Evolutionary conservation across 2,113 vertebrate species (phyloP).

Genomic region (Ia io): DNA sequence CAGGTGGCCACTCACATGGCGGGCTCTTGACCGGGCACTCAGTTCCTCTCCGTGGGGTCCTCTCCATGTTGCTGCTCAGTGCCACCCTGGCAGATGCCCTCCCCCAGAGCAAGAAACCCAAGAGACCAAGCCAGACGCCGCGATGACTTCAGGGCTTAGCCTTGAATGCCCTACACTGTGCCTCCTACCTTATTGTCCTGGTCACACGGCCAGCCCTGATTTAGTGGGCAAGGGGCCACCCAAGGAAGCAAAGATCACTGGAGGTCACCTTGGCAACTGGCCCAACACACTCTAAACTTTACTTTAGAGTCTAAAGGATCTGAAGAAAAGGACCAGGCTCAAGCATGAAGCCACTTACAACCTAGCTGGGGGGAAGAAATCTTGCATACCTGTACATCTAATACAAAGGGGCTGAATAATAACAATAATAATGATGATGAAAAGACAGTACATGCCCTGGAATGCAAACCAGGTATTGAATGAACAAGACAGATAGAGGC

Average conservation of each 20-base stretch:
- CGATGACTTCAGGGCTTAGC: neutral
- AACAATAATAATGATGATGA: too few relatives aligned
- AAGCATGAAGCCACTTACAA: neutral
- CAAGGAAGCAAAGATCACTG: neutral
- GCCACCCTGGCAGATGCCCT: neutral
- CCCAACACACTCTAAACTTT: too few relatives aligned
- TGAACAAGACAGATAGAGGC: fast-evolving
- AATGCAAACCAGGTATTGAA: neutral
- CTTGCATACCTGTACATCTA: too few relatives aligned
- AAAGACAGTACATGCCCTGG: neutral
- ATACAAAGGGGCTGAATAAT: neutral
- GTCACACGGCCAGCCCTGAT: neutral
- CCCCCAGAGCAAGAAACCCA: neutral
- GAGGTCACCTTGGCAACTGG: neutral
- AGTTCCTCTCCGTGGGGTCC: neutral
- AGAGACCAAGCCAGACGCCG: neutral
- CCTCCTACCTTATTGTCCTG: neutral
- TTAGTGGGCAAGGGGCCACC: neutral
- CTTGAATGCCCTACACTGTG: neutral
- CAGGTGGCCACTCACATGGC: neutral
- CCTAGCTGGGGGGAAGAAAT: too few relatives aligned
- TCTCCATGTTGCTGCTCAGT: neutral
- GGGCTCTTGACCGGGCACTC: neutral
- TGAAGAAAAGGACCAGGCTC: neutral
- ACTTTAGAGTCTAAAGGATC: neutral